Base-by-base conservation (phyloP, 2,888 invertebrate species). In the Torymus auratus region DNA sequence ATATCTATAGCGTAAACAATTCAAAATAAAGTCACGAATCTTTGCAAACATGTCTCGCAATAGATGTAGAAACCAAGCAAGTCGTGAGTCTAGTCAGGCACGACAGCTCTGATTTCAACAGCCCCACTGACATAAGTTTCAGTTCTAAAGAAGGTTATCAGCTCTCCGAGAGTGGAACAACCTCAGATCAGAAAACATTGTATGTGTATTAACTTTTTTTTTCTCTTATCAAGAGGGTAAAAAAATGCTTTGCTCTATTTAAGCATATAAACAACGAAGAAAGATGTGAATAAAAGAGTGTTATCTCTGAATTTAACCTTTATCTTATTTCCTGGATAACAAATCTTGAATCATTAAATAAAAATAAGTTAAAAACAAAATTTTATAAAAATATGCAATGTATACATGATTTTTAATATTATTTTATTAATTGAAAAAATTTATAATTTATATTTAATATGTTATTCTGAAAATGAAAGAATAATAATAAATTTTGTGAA, bases 91-190 rank as follows among this genome's bases (percentile, higher is more conserved):
- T 77, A 77, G 52, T 72, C 61, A 74, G 53, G 69, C 70, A 70
- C 60, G 41, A 50, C 55, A 74, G 70, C 71, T 80, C 53, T 78
- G 65, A 80, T 82, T 80, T 82, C 74, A 80, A 80, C 71, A 75
- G 78, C 71, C 65, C 55, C 53, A 72, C 80, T 78, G 67, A 78
- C 78, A 83, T 76, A 75, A 78, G 71, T 75, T 78, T 78, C 62
- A 75, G 56, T 69, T 71, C 13, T 28, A 65, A 61, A 81, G 80
- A 83, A 82, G 82, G 82, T 80, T 83, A 83, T 83, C 82, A 83
- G 58, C 69, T 71, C 62, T 12, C 15, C 55, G 61, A 67, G 74
- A 80, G 82, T 71, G 71, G 71, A 80, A 75, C 79, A 79, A 76
- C 73, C 73, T 76, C 55, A 61, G 68, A 77, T 77, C 56, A 28